A percentile compares a stretch with the other conserved stretches of the same genome.
Conservation (phyloP, 1,140 invertebrate genomes). For the Aphis craccivora region DNA sequence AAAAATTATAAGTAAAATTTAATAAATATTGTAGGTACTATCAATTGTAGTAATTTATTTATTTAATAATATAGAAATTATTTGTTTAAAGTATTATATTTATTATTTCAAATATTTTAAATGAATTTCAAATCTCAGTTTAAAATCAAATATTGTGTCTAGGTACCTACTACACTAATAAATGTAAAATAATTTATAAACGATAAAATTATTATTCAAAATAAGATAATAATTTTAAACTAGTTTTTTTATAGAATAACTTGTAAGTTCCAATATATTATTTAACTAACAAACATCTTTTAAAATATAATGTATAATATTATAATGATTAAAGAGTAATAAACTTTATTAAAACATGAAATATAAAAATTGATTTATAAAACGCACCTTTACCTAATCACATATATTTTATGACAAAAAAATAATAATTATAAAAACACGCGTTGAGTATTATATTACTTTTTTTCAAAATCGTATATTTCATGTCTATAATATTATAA, state of each 20-base stretch:
- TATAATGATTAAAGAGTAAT: background rate
- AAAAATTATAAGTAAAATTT: background rate
- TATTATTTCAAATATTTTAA: background rate
- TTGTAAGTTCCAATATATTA: background rate
- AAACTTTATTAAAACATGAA: background rate
- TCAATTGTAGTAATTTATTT: background rate
- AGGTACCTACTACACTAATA: background rate
- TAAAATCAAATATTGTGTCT: background rate
- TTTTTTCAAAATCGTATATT: background rate
- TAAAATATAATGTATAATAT: background rate
- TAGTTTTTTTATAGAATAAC: background rate
- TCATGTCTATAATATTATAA: background rate
- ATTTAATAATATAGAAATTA: background rate
- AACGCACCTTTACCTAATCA: background rate
- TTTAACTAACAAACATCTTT: background rate
- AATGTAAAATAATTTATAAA: background rate
- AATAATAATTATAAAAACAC: background rate
- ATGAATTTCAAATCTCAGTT: background rate
- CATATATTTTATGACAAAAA: background rate
- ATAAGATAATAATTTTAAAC: background rate
- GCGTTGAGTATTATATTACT: background rate
- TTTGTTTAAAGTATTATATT: background rate
- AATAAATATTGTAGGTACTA: background rate
- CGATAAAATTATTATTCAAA: background rate
- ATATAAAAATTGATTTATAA: background rate